Percentiles rank a stretch among this genome's conserved stretches.
Conservation (phyloP, 2,888 invertebrate genomes). For the Halictus quadricinctus region DNA sequence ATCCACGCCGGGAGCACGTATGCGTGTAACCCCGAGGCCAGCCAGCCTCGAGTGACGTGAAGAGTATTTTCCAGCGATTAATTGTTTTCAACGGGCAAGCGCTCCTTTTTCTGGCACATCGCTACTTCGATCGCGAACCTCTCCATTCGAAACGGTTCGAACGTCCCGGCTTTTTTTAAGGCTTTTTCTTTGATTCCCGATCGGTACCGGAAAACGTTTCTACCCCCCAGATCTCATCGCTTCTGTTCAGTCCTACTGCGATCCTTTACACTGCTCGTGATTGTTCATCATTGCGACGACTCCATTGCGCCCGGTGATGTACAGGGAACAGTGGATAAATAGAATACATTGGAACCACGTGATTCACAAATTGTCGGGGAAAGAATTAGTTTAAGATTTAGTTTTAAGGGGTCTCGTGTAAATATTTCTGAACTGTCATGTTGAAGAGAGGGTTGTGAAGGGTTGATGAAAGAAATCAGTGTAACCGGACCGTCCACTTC, state of each 20-base stretch:
- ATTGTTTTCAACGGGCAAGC: slow-evolving; percentile 55
- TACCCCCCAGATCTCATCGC: neutral
- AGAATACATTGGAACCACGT: too few species aligned
- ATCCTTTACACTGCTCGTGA: neutral
- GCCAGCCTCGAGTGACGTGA: slow-evolving; percentile 53
- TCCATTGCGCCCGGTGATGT: neutral
- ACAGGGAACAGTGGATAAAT: neutral
- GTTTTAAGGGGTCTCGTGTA: too few species aligned
- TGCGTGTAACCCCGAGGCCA: slow-evolving; percentile 47
- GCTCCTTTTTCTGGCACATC: slow-evolving; percentile 46
- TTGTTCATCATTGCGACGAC: neutral
- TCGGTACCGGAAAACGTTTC: neutral
- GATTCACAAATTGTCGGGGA: too few species aligned
- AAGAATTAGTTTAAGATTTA: too few species aligned
- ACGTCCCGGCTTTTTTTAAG: neutral
- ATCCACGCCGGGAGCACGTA: slow-evolving; percentile 40
- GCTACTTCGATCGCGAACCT: slow-evolving; percentile 24
- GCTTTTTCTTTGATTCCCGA: neutral
- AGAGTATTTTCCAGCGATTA: slow-evolving; percentile 63
- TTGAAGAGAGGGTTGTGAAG: too few species aligned
- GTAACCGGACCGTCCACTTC: neutral
- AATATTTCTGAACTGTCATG: too few species aligned
- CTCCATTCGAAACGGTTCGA: neutral
- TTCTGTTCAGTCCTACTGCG: neutral
- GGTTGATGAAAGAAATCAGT: neutral